These are phyloP conservation scores for Gambusia yucatana DNA, from an alignment of 2,797 vertebrate species.

Conservation along the genomic window DNA sequence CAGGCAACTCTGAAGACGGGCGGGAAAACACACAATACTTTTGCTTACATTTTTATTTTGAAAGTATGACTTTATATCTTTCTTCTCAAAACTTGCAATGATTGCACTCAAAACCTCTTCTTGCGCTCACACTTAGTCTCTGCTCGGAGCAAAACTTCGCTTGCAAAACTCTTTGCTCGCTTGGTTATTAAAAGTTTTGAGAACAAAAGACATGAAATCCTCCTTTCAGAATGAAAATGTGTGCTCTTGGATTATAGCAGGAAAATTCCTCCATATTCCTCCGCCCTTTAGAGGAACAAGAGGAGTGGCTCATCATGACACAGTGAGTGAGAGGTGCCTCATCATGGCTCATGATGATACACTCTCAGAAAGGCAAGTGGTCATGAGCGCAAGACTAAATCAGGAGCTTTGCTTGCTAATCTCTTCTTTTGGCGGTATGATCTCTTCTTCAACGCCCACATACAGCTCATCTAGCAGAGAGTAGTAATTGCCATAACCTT, in stretches of 20 bases:
- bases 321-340: neutral
- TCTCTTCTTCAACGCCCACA: neutral
- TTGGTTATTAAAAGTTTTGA: too few species aligned
- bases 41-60: too few species aligned
- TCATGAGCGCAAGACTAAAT: neutral
- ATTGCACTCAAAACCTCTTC: too few species aligned
- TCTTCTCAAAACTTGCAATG: too few species aligned
- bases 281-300: neutral
- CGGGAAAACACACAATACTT: neutral
- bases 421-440: neutral
- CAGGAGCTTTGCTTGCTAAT: neutral
- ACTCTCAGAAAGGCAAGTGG: neutral
- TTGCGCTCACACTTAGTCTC: too few species aligned
- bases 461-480: neutral
- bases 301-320: constrained; percentile 4
- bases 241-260: too few species aligned
- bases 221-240: too few species aligned
- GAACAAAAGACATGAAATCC: too few species aligned
- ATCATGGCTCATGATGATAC: neutral
- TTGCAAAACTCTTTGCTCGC: too few species aligned
- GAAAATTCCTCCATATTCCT: too few species aligned
- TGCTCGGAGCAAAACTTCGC: too few species aligned
- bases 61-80: too few species aligned
- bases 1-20: neutral
- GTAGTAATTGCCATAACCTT: neutral